phyloP scores from a whole-genome alignment of 2,113 vertebrate species.

The Riparia riparia region DNA sequence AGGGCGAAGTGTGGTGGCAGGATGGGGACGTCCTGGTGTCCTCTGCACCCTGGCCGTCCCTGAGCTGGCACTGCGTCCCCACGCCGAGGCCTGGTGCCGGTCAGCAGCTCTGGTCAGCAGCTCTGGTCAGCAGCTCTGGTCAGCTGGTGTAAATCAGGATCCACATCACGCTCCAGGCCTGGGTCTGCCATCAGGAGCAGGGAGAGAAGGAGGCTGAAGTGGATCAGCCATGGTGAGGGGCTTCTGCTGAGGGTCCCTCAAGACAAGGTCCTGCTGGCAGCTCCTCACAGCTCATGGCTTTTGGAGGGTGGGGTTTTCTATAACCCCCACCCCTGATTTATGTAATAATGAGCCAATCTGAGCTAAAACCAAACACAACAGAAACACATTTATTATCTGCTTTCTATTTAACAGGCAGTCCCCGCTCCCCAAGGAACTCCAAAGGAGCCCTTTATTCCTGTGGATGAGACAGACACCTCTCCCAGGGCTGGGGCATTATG shows the following conservation, averaged over 20 bases:
- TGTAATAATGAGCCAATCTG: fast-evolving
- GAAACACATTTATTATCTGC: not conserved
- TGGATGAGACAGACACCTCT: not conserved
- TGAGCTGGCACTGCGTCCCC: not conserved
- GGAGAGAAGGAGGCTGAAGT: not conserved
- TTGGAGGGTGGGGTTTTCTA: not conserved
- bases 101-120: not conserved
- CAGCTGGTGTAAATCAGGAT: not conserved
- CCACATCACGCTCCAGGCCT: fast-evolving
- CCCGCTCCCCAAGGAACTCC: not conserved
- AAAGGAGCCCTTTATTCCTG: not conserved
- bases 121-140: not conserved
- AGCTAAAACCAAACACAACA: not conserved
- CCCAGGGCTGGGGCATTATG: fast-evolving
- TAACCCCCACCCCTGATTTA: not conserved
- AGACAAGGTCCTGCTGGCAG: not conserved
- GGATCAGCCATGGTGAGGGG: fast-evolving
- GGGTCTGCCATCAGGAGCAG: not conserved
- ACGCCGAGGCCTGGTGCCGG: fast-evolving
- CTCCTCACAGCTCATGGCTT: fast-evolving
- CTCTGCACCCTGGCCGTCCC: not conserved
- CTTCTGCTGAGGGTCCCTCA: not conserved
- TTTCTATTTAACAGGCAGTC: not conserved
- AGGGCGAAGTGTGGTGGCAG: not conserved
- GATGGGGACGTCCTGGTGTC: not conserved